These are phyloP conservation scores for Amphimedon queenslandica DNA, from an alignment of 37 sponge, comb jelly and placozoan genomes.

Conservation along the genomic window DNA sequence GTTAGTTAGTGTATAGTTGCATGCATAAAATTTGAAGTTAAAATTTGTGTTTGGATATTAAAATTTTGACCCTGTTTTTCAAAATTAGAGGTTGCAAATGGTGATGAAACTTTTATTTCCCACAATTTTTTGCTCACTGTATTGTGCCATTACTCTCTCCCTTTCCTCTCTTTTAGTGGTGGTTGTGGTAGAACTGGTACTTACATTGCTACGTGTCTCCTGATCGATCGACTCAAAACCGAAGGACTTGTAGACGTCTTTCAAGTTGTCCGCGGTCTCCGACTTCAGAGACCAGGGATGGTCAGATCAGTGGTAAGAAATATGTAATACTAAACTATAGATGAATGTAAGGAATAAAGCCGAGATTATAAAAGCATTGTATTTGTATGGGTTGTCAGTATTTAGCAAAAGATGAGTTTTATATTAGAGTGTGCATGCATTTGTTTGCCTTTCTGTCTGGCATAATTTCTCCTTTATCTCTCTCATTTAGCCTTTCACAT, in stretches of 20 bases:
- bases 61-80: neutral
- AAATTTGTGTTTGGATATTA: neutral
- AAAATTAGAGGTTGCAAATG: neutral
- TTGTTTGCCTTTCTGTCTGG: neutral
- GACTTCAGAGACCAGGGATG: constrained; percentile 81
- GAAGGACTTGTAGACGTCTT: constrained; percentile 92
- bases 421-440: neutral
- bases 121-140: neutral
- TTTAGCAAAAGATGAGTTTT: no score
- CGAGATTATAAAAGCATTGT: neutral
- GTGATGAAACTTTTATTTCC: neutral
- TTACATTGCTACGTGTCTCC: constrained; percentile 71
- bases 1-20: neutral
- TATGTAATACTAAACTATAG: neutral
- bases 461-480: no score
- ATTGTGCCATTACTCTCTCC: neutral
- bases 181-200: constrained; percentile 91
- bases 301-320: constrained; percentile 77
- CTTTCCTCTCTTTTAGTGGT: constrained; percentile 45
- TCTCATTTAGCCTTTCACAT: no score
- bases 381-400: neutral
- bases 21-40: neutral
- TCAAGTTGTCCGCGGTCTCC: constrained; percentile 74
- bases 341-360: neutral
- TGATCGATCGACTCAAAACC: constrained; percentile 79